Evolutionary conservation across 2,888 invertebrate species (phyloP).

Genomic region (Ichneumon xanthorius): DNA sequence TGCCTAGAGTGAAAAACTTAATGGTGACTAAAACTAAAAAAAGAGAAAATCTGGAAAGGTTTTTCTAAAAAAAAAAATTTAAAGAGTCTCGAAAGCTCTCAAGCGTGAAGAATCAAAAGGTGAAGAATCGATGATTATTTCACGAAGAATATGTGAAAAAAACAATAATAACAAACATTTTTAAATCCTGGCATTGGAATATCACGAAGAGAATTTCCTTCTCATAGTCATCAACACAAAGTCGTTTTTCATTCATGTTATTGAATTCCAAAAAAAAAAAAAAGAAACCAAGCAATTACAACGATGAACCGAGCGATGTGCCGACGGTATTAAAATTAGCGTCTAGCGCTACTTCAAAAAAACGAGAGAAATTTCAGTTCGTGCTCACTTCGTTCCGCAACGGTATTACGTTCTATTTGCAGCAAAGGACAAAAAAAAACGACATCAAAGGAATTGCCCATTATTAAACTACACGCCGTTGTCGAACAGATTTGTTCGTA

Average conservation of each 20-base stretch:
- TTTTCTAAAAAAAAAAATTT: too few relatives aligned
- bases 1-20: too few relatives aligned
- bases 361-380: neutral
- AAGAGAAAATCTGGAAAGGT: too few relatives aligned
- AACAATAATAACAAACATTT: too few relatives aligned
- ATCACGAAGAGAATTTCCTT: too few relatives aligned
- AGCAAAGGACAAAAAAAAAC: neutral
- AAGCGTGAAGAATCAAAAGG: too few relatives aligned
- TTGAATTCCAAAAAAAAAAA: neutral
- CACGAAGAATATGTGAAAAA: too few relatives aligned
- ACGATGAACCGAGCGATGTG: neutral
- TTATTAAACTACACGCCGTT: constrained; percentile 5
- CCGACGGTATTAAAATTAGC: constrained; percentile 5
- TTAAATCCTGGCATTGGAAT: too few relatives aligned
- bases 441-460: neutral
- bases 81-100: too few relatives aligned
- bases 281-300: neutral
- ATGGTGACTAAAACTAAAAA: too few relatives aligned
- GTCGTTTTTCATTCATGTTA: neutral
- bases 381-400: neutral
- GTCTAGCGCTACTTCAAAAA: neutral
- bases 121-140: too few relatives aligned
- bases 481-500: neutral
- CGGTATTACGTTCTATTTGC: constrained; percentile 1
- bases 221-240: neutral